Base-by-base conservation (phyloP, 2,888 invertebrate species). In the Eupeodes latifasciatus region DNA sequence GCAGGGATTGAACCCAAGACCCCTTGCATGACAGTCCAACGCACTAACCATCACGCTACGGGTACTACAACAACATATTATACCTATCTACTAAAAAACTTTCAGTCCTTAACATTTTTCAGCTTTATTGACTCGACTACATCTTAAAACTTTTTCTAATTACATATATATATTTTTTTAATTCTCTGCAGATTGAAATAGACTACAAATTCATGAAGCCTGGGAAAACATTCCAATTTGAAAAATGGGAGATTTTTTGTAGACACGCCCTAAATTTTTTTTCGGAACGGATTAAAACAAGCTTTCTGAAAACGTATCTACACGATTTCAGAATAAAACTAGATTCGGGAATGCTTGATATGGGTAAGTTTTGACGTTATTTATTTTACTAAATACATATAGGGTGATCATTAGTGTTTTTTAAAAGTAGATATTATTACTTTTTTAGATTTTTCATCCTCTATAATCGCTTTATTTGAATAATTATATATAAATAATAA, bases 151-250 rank as follows among this genome's bases (percentile, higher is more conserved):
- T 34, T 59, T 10, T 6, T 12, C 34, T 4, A 12, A 59, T 59
- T 5, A 27, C 27, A 27, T 27, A 27, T 27, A 27, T 27, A 27
- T 11, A 19, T 44, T 64, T 66, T 47, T 16, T 27, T 5, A 2
- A 16, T 49, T 66, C 16, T 66, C 7, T 16, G 5, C 47, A 64
- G 64, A 64, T 64, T 47, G 64, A 64, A 64, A 64, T 64, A 11
- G 64, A 64, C 64, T 64, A 19, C 6, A 64, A 64, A 11, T 64
- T 64, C 44, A n/a, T 64, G 16, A 62, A 40, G 40, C 62, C n/a
- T 6, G 62, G 62, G 5, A 62, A 62, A 62, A 9, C 62, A 12
- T 47, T 64, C 12, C 9, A 64, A 12, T 64, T 64, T 11, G 19
- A 47, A 19, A 64, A 64, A 11, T 64, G 47, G 64, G 64, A 64